Conservation (phyloP, 2,113 vertebrate species). For the Takifugu bimaculatus region DNA sequence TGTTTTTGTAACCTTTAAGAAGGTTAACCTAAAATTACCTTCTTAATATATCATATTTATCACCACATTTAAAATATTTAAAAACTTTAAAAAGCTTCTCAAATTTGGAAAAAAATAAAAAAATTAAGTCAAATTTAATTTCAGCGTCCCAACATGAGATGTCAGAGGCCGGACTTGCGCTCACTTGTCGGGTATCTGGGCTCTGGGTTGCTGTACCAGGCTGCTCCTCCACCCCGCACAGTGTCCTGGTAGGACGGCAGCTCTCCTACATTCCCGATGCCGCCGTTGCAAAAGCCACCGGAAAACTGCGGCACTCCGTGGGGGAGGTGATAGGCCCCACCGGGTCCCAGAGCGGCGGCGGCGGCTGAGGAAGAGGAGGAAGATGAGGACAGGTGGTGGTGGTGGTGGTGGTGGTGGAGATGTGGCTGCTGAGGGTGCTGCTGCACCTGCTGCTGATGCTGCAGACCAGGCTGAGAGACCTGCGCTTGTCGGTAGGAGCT, state of each 20-base stretch:
- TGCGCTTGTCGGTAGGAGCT: constrained; percentile 79
- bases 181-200: constrained; percentile 87
- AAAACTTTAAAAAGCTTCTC: too few species aligned
- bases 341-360: constrained; percentile 59
- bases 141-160: not conserved
- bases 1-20: too few species aligned
- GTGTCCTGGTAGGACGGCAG: constrained; percentile 85
- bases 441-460: constrained; percentile 45
- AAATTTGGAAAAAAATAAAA: not conserved
- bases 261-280: constrained; percentile 81
- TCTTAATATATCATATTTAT: too few species aligned
- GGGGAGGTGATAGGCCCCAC: constrained; percentile 77
- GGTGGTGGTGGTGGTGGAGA: constrained; percentile 65
- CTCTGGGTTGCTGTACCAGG: constrained; percentile 87
- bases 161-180: constrained; percentile 24
- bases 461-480: constrained; percentile 69
- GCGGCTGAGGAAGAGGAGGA: constrained; percentile 25
- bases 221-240: constrained; percentile 75
- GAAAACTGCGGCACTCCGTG: constrained; percentile 83
- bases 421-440: constrained; percentile 62
- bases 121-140: not conserved
- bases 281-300: constrained; percentile 84
- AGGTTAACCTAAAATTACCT: too few species aligned
- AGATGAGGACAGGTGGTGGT: constrained; percentile 39
- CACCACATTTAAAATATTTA: not conserved